Evolutionary conservation across 2,113 vertebrate species (phyloP).

Genomic region (Budorcas taxicolor): DNA sequence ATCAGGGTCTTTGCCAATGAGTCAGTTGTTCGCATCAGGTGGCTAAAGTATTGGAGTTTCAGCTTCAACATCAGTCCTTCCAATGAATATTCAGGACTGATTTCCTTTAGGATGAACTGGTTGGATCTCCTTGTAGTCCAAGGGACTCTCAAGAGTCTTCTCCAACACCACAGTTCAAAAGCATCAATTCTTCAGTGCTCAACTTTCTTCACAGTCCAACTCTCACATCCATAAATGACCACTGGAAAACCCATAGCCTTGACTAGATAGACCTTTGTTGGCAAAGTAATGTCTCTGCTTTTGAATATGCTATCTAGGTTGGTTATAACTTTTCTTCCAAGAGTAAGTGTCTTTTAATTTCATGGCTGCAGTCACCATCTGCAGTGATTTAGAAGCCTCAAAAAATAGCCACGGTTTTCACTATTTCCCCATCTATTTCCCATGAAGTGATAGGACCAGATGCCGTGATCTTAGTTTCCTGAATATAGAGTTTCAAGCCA

Average conservation of each 20-base stretch:
- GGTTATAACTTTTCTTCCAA: not conserved
- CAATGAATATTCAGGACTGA: not conserved
- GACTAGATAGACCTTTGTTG: rapidly evolving
- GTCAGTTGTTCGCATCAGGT: not conserved
- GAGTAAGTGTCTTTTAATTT: not conserved
- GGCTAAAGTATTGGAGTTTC: not conserved
- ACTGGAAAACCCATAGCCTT: not conserved
- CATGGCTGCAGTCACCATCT: not conserved
- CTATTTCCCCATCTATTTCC: not conserved
- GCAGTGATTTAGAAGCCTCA: not conserved
- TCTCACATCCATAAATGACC: not conserved
- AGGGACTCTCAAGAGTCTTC: not conserved
- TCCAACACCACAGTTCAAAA: not conserved
- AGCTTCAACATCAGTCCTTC: not conserved
- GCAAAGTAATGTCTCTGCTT: not conserved
- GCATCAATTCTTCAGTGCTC: not conserved
- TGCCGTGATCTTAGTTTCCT: not conserved
- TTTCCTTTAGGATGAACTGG: not conserved
- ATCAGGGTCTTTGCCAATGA: not conserved
- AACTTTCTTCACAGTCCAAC: not conserved
- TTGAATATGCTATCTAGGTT: not conserved
- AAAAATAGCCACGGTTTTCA: not conserved
- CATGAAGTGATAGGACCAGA: not conserved
- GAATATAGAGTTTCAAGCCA: not conserved
- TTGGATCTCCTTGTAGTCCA: not conserved